phyloP scores from a whole-genome alignment of 2,113 vertebrate species.

The Thryonomys swinderianus region DNA sequence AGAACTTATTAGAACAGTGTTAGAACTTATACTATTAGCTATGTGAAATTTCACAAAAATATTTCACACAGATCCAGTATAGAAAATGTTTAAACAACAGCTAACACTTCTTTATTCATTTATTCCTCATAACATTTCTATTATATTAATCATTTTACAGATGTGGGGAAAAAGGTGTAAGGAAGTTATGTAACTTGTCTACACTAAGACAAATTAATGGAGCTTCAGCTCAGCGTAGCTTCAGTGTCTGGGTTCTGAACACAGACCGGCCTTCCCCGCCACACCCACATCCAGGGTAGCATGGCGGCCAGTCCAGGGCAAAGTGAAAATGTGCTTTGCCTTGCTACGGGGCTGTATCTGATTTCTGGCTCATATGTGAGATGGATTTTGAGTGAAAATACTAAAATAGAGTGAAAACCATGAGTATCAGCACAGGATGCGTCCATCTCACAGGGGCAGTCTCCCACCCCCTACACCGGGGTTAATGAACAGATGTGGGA shows the following conservation, averaged over 20 bases:
- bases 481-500: background rate
- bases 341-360: background rate
- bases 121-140: background rate
- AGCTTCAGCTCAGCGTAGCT: background rate
- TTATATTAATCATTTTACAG: background rate
- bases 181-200: background rate
- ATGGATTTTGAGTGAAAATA: background rate
- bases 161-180: background rate
- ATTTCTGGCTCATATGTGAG: background rate
- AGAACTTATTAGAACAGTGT: too few species aligned
- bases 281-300: accelerated
- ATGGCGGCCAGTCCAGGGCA: background rate
- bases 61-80: background rate
- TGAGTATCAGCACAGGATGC: background rate
- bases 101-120: background rate
- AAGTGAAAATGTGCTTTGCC: background rate
- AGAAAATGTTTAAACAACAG: background rate
- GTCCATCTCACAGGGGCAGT: background rate
- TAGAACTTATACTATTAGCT: background rate
- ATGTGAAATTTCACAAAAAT: background rate
- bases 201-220: background rate
- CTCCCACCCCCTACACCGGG: background rate
- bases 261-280: background rate
- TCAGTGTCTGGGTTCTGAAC: background rate
- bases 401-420: background rate